Percentiles rank a stretch among this genome's conserved stretches.
phyloP scores from a whole-genome alignment of 2,113 vertebrate species.

The Bos taurus region DNA sequence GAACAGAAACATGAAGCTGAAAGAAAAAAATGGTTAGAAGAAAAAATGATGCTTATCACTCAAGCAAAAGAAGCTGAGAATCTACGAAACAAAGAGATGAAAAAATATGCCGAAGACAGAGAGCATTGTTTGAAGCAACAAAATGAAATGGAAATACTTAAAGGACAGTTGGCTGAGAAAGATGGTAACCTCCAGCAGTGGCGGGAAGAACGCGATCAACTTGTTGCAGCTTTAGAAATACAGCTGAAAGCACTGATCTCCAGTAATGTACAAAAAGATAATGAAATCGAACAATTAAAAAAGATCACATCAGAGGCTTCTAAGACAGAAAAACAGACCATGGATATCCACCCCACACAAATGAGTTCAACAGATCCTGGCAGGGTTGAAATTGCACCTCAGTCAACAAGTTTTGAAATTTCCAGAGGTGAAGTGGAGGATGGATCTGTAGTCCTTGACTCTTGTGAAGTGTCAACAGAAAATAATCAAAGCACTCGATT shows the following conservation, averaged over 20 bases:
- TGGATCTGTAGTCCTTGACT: no score
- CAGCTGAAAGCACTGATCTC: constrained; percentile 87
- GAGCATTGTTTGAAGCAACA: constrained; percentile 84
- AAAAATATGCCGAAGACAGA: constrained; percentile 86
- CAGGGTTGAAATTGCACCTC: constrained; percentile 19
- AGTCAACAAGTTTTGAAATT: constrained; percentile 5
- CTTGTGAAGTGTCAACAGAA: no score
- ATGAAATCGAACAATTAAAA: constrained; percentile 84
- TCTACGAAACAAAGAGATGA: constrained; percentile 91
- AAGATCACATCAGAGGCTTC: constrained; percentile 1
- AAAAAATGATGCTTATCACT: constrained; percentile 86
- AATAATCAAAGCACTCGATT: no score
- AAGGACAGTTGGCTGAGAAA: constrained; percentile 83
- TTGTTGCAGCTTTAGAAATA: constrained; percentile 89
- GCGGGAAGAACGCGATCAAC: constrained; percentile 89
- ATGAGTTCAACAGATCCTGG: neutral
- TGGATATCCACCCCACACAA: neutral
- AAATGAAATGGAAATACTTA: constrained; percentile 83
- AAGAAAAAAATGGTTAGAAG: constrained; percentile 90
- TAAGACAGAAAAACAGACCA: constrained; percentile 33
- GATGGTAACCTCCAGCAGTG: constrained; percentile 87
- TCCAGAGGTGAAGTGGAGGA: constrained; percentile 63
- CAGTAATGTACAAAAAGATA: constrained; percentile 86
- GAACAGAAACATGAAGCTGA: constrained; percentile 86
- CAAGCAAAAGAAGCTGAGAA: constrained; percentile 92